Conservation (phyloP, 2,797 vertebrate genomes). For the Streptopelia turtur region DNA sequence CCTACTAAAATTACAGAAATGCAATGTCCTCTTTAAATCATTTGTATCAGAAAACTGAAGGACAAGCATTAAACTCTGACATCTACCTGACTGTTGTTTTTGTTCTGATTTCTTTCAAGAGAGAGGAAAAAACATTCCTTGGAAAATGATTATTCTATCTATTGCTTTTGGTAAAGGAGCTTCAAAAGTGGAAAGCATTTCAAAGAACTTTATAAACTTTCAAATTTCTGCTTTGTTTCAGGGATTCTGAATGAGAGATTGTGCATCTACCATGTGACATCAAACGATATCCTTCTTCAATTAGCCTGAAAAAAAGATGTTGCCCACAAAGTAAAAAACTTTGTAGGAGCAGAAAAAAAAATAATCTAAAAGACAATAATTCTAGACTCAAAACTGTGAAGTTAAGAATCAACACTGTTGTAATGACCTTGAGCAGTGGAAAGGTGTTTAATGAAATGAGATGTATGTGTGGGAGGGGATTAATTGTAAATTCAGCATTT, state of each 20-base stretch:
- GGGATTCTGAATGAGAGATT: not conserved
- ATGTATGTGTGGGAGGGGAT: constrained; percentile 12
- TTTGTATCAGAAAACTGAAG: constrained; percentile 24
- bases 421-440: constrained; percentile 17
- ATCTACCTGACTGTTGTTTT: not conserved
- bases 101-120: not conserved
- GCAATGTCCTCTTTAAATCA: constrained; percentile 30
- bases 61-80: not conserved
- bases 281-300: not conserved
- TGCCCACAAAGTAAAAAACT: not conserved
- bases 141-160: not conserved
- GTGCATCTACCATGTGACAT: not conserved
- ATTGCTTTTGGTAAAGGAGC: not conserved
- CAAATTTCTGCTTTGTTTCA: not conserved
- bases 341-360: not conserved
- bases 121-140: not conserved
- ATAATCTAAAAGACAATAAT: not conserved
- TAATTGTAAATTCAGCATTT: constrained; percentile 11
- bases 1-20: not conserved
- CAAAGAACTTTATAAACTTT: not conserved
- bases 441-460: constrained; percentile 37
- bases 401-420: not conserved
- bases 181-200: not conserved
- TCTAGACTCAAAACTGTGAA: not conserved
- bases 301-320: not conserved